Base-by-base conservation (phyloP, 2,797 vertebrate species). In the Pseudotriccus pelzelni region DNA sequence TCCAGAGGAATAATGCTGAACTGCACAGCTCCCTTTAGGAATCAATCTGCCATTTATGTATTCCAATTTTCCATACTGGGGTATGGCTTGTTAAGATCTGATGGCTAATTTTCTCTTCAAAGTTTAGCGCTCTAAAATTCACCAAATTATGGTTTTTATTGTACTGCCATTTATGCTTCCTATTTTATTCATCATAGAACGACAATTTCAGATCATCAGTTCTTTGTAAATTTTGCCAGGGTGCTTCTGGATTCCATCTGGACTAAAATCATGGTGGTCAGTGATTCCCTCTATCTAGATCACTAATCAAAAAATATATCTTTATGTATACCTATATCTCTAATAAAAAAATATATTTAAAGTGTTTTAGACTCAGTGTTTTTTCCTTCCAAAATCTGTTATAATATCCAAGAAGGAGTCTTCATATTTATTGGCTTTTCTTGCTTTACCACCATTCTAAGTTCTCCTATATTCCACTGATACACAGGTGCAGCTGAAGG, bases 1-100 rank as follows among this genome's bases (percentile, higher is more conserved):
- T 97, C 88, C 75, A 89, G 69, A 96, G 87, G 89, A 95, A 94
- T 82, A 91, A 84, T 72, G 75, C 64, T 93, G 93, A 73, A 96
- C 92, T 80, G 79, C 67, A 91, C 23, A 83, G 85, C 78, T 89
- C 84, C 78, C 59, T 93, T 94, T 89, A 89, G 87, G 96, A 94
- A 95, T 74, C 77, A 93, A 88, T 94, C 90, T 95, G 67, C 89
- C 93, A 80, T 80, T 89, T 89, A 94, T 60, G 39, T 49, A 91
- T 80, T 90, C 85, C 79, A 77, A 56, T 96, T 84, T 97, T 92
- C 83, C 92, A 68, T 90, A 92, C 56, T 76, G 58, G 41, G 81
- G 19, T 22, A 88, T 6, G 80, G 43, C 79, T 90, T 86, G 62
- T 95, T 95, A 95, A 94, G 82, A 77, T 79, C 89, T 92, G 78